Evolutionary conservation across 2,797 vertebrate species (phyloP).

Genomic region (Enteromius radiatus): DNA sequence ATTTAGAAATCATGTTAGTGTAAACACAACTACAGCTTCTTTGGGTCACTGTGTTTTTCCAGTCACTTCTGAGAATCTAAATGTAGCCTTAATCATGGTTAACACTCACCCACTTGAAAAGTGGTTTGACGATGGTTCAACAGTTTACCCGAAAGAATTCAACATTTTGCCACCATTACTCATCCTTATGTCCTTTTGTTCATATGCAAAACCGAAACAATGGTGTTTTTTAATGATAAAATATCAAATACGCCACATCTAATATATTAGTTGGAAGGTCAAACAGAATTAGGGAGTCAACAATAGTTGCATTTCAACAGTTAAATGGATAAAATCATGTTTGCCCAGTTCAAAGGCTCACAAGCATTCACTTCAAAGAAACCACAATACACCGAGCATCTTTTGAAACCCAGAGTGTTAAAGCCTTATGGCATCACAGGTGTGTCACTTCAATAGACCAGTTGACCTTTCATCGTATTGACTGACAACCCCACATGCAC

Average conservation of each 20-base stretch:
- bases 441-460: constrained; percentile 24
- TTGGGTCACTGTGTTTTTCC: background rate
- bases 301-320: constrained; percentile 6
- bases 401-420: constrained; percentile 22
- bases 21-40: background rate
- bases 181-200: background rate
- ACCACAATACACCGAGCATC: constrained; percentile 2
- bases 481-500: background rate
- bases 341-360: constrained; percentile 6
- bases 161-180: background rate
- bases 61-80: background rate
- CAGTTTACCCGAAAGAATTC: background rate
- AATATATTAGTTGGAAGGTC: background rate
- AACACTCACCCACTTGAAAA: background rate
- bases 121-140: background rate
- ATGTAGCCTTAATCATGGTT: background rate
- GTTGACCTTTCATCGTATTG: background rate
- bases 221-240: background rate
- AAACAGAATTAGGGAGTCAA: background rate
- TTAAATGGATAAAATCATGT: constrained; percentile 10
- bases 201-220: background rate
- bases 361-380: constrained; percentile 25
- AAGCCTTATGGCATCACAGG: constrained; percentile 31
- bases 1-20: background rate
- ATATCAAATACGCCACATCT: constrained; percentile 6